phyloP scores from a whole-genome alignment of 1,140 invertebrate species.

The Yoshiicerus persimilis region DNA sequence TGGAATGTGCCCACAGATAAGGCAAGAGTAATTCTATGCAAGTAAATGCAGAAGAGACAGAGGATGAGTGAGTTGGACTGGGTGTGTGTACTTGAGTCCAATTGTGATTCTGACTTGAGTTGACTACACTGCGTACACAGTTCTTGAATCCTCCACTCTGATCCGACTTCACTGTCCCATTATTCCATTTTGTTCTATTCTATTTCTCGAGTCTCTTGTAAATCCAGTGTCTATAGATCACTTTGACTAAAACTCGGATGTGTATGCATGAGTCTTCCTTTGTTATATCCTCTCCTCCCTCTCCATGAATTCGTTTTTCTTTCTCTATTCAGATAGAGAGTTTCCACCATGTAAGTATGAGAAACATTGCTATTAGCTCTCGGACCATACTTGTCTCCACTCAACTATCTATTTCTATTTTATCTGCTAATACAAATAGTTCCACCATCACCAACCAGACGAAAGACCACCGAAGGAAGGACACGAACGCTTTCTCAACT shows the following conservation, averaged over 20 bases:
- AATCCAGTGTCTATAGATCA: conserved; percentile 2
- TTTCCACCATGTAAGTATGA: not conserved
- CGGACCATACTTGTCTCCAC: not conserved
- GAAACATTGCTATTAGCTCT: not conserved
- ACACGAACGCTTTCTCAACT: not conserved
- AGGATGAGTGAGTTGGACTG: too few relatives aligned
- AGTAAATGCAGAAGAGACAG: too few relatives aligned
- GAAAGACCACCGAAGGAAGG: not conserved
- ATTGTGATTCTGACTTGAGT: too few relatives aligned
- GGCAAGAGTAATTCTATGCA: too few relatives aligned
- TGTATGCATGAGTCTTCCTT: not conserved
- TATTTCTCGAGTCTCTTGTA: not conserved
- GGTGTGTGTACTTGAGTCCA: too few relatives aligned
- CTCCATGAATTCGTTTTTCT: not conserved
- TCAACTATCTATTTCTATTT: not conserved
- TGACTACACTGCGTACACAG: too few relatives aligned
- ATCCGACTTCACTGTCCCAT: not conserved
- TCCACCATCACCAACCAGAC: not conserved
- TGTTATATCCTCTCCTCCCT: not conserved
- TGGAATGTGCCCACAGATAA: too few relatives aligned
- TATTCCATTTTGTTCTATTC: not conserved
- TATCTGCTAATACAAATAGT: not conserved
- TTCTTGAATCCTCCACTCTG: not conserved
- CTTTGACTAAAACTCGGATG: not conserved
- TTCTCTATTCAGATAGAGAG: not conserved